These are phyloP conservation scores for Agriopis aurantiaria DNA, from an alignment of 2,888 invertebrate genomes.

Conservation along the genomic window DNA sequence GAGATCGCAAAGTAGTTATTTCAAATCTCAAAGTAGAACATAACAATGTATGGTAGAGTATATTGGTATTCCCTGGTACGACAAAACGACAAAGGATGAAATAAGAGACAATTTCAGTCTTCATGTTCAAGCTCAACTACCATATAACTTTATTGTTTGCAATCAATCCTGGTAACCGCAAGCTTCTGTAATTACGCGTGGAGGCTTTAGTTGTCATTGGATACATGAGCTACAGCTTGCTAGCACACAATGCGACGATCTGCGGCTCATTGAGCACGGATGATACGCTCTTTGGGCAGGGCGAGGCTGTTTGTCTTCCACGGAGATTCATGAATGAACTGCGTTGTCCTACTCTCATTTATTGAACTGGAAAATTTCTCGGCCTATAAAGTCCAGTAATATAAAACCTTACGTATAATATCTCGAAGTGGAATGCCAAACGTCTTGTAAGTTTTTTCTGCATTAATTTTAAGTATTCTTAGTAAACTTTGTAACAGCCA, in stretches of 20 bases:
- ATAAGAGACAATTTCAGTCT: conserved; percentile 4
- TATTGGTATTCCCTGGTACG: not conserved
- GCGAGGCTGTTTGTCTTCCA: conserved; percentile 60
- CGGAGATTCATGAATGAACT: conserved; percentile 60
- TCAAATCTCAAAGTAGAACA: not conserved
- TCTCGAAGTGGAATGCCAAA: not conserved
- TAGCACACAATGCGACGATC: conserved; percentile 55
- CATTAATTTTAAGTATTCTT: not conserved
- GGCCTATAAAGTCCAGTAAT: conserved; percentile 1
- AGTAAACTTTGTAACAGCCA: not conserved
- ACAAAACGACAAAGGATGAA: not conserved
- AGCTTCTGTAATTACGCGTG: conserved; percentile 45
- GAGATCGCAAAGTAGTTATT: not conserved
- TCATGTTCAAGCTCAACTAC: conserved; percentile 15
- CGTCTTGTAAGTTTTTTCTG: not conserved
- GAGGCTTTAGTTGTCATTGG: conserved; percentile 41
- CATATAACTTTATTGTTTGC: conserved; percentile 15
- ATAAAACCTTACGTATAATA: not conserved
- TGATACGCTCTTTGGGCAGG: conserved; percentile 59
- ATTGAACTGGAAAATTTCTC: conserved; percentile 18
- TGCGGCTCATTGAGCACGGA: conserved; percentile 61
- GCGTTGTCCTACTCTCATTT: conserved; percentile 36
- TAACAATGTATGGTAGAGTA: not conserved
- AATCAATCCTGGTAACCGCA: conserved; percentile 32
- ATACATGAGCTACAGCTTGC: conserved; percentile 52